phyloP scores from a whole-genome alignment of 2,888 invertebrate species.

The Phrixothrix hirtus region DNA sequence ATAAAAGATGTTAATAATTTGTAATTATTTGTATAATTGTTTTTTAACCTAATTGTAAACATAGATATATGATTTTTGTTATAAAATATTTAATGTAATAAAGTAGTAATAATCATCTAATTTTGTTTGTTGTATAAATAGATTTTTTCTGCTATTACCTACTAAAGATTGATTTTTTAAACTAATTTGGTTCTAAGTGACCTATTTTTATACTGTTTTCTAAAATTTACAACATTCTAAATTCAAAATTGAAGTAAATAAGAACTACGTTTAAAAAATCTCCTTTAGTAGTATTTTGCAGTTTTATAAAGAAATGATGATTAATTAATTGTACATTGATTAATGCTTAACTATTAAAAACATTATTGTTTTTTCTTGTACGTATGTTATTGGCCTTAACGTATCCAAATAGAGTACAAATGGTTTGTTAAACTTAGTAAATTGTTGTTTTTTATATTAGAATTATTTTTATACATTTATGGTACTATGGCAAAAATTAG shows the following conservation, averaged over 20 bases:
- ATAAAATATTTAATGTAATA: slow-evolving; percentile 45
- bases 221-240: slow-evolving; percentile 5
- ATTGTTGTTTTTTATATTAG: slow-evolving; percentile 30
- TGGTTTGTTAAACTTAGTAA: slow-evolving; percentile 24
- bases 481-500: slow-evolving; percentile 19
- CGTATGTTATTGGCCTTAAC: slow-evolving; percentile 30
- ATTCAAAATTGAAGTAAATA: not conserved
- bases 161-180: slow-evolving; percentile 28
- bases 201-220: slow-evolving; percentile 17
- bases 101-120: slow-evolving; percentile 30
- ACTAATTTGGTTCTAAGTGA: slow-evolving; percentile 11
- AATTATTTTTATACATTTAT: slow-evolving; percentile 28
- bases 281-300: slow-evolving; percentile 22
- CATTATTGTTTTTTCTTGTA: slow-evolving; percentile 17
- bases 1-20: slow-evolving; percentile 50
- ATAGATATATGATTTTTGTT: slow-evolving; percentile 54
- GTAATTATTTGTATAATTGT: slow-evolving; percentile 56
- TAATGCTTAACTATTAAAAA: slow-evolving; percentile 24
- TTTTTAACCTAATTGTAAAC: slow-evolving; percentile 43
- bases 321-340: slow-evolving; percentile 24
- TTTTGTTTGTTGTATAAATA: slow-evolving; percentile 28
- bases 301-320: too few relatives aligned
- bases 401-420: slow-evolving; percentile 26
- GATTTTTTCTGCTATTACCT: slow-evolving; percentile 7
- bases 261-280: slow-evolving; percentile 19